Evolutionary conservation across 1,140 invertebrate genomes (phyloP), one percentile per base, ranked within the genome.

Genomic region (Drosophila kurseongensis): DNA sequence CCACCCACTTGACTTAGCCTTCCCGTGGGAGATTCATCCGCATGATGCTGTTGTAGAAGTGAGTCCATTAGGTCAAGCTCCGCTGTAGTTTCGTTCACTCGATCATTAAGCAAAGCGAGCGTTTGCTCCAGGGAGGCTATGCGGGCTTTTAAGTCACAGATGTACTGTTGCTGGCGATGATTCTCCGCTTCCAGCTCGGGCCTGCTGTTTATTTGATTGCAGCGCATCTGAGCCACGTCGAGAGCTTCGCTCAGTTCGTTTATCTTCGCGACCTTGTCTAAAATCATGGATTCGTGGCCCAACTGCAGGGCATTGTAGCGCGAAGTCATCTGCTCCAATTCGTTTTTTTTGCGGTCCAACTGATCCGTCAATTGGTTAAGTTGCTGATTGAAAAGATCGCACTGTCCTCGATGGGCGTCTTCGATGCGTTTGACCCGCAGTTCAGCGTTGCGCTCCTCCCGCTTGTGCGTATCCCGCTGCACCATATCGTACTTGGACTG

Each of bases 261-360:
- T 18, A 94, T 94, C 23, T 92, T 94, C 0, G 91, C 90, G 0
- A 93, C 93, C 60, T 94, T 94, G 32, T 94, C 94, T 54, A 94
- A 80, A 8, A 94, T 55, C 71, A 94, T 91, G 6, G 92, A 90
- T 68, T 94, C 94, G 55, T 94, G 93, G 32, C 93, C 93, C 27
- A 91, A 85, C 38, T 94, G 94, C n/a, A 93, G 71, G 4, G 94
- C 93, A 63, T 92, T 91, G 72, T 94, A 94, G 10, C 93, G 92
- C 29, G 92, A 92, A 48, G 94, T 93, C 58, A 94, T 80, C 32
- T 80, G 78, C 61, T 94, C 93, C 42, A 94, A 85, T 78, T 94
- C 94, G 54, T 93, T 93, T 50, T 94, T 93, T 91, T 94, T 91
- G 42, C 91, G 90, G 6, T 92, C 88, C 12, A 92, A 35, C 55